These are phyloP conservation scores for Oenanthe oenanthe DNA, from an alignment of 2,113 vertebrate genomes.

Conservation along the genomic window DNA sequence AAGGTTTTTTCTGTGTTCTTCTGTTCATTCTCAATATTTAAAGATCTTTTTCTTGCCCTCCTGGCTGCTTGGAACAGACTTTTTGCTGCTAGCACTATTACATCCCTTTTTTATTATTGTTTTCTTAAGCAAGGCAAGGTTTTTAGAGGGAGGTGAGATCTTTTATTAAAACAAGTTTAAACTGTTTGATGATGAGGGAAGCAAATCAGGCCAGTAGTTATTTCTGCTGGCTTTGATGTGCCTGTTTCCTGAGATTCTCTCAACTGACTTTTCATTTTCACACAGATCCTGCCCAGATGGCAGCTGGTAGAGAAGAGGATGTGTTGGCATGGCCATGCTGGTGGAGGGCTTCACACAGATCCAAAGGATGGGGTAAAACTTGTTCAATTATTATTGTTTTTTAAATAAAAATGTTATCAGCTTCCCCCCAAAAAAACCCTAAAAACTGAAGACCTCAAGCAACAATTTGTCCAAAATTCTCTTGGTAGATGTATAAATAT, in stretches of 20 bases:
- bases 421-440: not conserved
- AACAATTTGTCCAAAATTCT: not conserved
- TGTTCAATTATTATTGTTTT: not conserved
- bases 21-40: not conserved
- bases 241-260: constrained; percentile 14
- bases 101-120: not conserved
- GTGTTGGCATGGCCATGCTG: constrained; percentile 95
- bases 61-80: not conserved
- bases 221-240: not conserved
- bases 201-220: not conserved
- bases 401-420: not conserved
- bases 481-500: not conserved
- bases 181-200: not conserved
- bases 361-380: constrained; percentile 93
- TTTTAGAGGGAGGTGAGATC: not conserved
- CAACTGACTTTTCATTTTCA: constrained; percentile 35
- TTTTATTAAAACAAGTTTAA: not conserved
- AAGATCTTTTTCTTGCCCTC: not conserved
- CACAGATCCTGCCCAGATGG: constrained; percentile 79
- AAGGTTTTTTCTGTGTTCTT: not conserved
- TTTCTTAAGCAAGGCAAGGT: not conserved
- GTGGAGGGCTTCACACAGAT: constrained; percentile 89
- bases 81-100: not conserved
- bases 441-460: not conserved
- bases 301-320: constrained; percentile 82